Evolutionary conservation across 2,888 invertebrate species (phyloP), one percentile per base, ranked within the genome.

Genomic region (Euproctis similis): DNA sequence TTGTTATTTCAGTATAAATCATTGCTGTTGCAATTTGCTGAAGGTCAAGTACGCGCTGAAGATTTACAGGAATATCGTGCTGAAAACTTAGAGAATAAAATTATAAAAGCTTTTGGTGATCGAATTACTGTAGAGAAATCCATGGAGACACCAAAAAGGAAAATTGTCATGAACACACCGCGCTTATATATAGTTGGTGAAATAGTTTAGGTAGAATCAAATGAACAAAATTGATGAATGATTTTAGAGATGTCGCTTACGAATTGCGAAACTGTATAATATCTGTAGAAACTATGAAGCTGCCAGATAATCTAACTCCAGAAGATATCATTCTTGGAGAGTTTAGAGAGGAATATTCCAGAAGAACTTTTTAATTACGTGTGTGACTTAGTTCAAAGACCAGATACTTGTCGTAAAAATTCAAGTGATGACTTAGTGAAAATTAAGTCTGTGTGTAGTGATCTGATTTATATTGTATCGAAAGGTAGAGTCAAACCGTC

Each of bases 21-120:
- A 42, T 38, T 48, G 28, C 29, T 54, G 20, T 44, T 47, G 23
- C 51, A 53, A 39, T 55, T 52, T 34, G 43, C 40, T 26, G 36
- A 45, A 21, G 11, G 25, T 39, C 31, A 39, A 43, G 42, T 26
- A 26, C 2, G 12, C 10, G 12, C 26, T 12, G 26, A 26, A 26
- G 17, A 26, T 41, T 33, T 53, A 11, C 8, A 38, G 30, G 36
- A 51, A 38, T 56, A 53, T 14, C 51, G 50, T 36, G 7, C 31
- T 35, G 48, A 54, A 46, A 42, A 27, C 12, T 43, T 55, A 29
- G 33, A 53, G 32, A 42, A 44, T 27, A 56, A 52, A 46, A 31
- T 42, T 17, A 11, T 36, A 24, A 39, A 34, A 31, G 28, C 33
- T 22, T 55, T 52, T 49, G 49, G 39, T 39, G 47, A 51, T 31